Percentiles rank a stretch among this genome's conserved stretches.
phyloP scores from a whole-genome alignment of 2,888 invertebrate genomes.

The Synanthedon formicaeformis region DNA sequence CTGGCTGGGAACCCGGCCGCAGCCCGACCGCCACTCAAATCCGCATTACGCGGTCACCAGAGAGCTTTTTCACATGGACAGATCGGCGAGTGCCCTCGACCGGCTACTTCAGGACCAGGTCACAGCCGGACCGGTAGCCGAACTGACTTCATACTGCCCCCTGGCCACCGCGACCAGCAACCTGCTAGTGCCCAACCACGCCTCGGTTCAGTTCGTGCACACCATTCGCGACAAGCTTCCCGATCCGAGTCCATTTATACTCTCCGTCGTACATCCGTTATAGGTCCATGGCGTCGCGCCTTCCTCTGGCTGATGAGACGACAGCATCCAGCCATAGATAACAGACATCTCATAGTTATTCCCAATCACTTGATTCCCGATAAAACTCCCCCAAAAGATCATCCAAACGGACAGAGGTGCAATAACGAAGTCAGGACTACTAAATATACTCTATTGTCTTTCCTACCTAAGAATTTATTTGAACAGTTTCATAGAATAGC shows the following conservation, averaged over 20 bases:
- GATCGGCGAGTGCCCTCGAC: slow-evolving; percentile 74
- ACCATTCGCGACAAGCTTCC: slow-evolving; percentile 89
- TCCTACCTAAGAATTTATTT: slow-evolving; percentile 94
- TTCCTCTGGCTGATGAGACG: slow-evolving; percentile 73
- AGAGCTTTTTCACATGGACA: slow-evolving; percentile 90
- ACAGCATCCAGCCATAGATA: slow-evolving; percentile 75
- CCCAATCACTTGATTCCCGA: slow-evolving; percentile 89
- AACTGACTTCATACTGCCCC: slow-evolving; percentile 90
- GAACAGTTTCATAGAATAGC: slow-evolving; percentile 98
- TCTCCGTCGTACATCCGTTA: slow-evolving; percentile 78
- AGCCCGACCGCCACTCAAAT: slow-evolving; percentile 79
- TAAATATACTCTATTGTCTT: slow-evolving; percentile 93
- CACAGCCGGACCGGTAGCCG: slow-evolving; percentile 87
- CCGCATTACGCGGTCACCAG: slow-evolving; percentile 80
- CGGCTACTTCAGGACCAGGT: slow-evolving; percentile 61
- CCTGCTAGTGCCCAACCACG: slow-evolving; percentile 53
- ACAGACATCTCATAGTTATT: slow-evolving; percentile 78
- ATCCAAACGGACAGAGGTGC: slow-evolving; percentile 85
- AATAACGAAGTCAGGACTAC: slow-evolving; percentile 92
- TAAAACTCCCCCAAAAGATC: slow-evolving; percentile 81
- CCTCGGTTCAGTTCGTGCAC: slow-evolving; percentile 57
- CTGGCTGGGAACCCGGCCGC: slow-evolving; percentile 49
- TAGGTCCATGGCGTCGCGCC: slow-evolving; percentile 79
- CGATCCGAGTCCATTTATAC: slow-evolving; percentile 92
- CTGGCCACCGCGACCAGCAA: slow-evolving; percentile 80